Percentiles rank a stretch among this genome's conserved stretches.
Evolutionary conservation across 2,797 vertebrate genomes (phyloP).

Genomic region (Kryptolebias ocellatus): DNA sequence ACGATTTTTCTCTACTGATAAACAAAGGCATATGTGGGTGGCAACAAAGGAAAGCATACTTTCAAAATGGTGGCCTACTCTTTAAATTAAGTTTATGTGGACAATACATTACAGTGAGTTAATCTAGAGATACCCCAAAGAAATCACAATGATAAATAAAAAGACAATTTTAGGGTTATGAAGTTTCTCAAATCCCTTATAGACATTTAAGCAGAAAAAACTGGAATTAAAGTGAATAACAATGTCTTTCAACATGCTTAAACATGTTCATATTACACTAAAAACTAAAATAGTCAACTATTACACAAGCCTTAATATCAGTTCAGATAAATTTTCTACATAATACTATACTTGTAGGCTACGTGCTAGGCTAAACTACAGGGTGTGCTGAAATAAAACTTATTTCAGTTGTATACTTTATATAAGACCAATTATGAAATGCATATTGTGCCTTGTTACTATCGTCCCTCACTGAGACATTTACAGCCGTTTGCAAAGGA

Average conservation of each 20-base stretch:
- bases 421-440: slow-evolving; percentile 12
- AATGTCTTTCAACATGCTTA: slow-evolving; percentile 14
- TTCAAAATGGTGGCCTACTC: neutral
- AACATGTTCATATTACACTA: slow-evolving; percentile 1
- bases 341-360: slow-evolving; percentile 22
- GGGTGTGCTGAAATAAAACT: slow-evolving; percentile 19
- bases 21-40: neutral
- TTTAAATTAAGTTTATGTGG: neutral
- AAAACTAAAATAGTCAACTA: neutral
- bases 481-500: slow-evolving; percentile 90
- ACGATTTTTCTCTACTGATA: too few species aligned
- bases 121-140: neutral
- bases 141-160: slow-evolving; percentile 10
- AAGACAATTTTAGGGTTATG: slow-evolving; percentile 14
- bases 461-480: slow-evolving; percentile 68
- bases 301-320: slow-evolving; percentile 8
- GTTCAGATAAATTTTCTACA: slow-evolving; percentile 14
- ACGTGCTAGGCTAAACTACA: slow-evolving; percentile 7
- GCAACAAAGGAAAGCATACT: neutral
- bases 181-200: neutral
- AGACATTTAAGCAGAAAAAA: slow-evolving; percentile 31
- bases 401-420: slow-evolving; percentile 12
- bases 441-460: slow-evolving; percentile 13
- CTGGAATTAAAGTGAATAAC: slow-evolving; percentile 12
- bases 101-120: neutral